phyloP scores from a whole-genome alignment of 2,888 invertebrate species.

The Megamerina dolium region DNA sequence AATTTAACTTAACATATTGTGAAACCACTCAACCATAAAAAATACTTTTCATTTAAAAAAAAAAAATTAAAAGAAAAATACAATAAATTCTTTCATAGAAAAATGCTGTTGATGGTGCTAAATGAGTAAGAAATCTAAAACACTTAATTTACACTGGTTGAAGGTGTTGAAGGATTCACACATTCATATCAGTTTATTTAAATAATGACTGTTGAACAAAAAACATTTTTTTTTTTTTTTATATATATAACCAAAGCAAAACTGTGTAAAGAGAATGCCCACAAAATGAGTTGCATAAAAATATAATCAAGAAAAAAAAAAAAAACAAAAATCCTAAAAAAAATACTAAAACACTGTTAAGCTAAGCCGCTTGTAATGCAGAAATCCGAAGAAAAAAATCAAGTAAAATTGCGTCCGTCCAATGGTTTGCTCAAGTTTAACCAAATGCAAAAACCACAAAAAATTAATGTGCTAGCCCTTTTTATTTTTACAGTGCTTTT shows the following conservation, averaged over 20 bases:
- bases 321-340: too few species aligned
- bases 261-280: constrained; percentile 12
- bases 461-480: constrained; percentile 16
- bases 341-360: constrained; percentile 14
- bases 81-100: too few species aligned
- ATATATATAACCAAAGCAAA: constrained; percentile 17
- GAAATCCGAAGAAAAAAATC: constrained; percentile 5
- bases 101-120: too few species aligned
- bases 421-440: constrained; percentile 37
- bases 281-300: constrained; percentile 5
- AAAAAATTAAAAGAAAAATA: too few species aligned
- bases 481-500: background rate
- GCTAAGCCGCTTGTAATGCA: background rate
- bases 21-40: too few species aligned
- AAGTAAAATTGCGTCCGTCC: constrained; percentile 22
- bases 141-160: constrained; percentile 40
- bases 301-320: constrained; percentile 9
- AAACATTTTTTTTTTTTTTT: too few species aligned
- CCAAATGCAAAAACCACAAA: constrained; percentile 43
- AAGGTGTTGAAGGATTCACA: constrained; percentile 30
- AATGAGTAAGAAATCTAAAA: constrained; percentile 17
- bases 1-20: too few species aligned
- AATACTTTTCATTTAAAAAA: too few species aligned
- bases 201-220: constrained; percentile 3
- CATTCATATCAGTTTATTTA: background rate